These are phyloP conservation scores for Apis mellifera DNA, from an alignment of 1,140 invertebrate genomes.

Conservation along the genomic window Amel_HAv3.1 CM009933.2:11522001-11522500, in stretches of 20 bases:
- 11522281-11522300: neutral
- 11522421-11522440: conserved; percentile 11
- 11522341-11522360: neutral
- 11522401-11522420: neutral
- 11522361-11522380: neutral
- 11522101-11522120: conserved; percentile 36
- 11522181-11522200: conserved; percentile 60
- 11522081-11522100: neutral
- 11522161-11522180: conserved; percentile 59
- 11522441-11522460: conserved; percentile 24
- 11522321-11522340: neutral
- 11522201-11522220: conserved; percentile 52
- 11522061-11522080: conserved; percentile 26
- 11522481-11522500: conserved; percentile 10
- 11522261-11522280: neutral
- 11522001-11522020: neutral
- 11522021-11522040: too few species aligned
- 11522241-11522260: neutral
- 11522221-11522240: conserved; percentile 27
- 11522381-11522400: neutral
- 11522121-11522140: conserved; percentile 39
- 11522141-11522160: conserved; percentile 15
- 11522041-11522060: too few species aligned
- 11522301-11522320: neutral
- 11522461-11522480: conserved; percentile 18